These are phyloP conservation scores for Elachura formosa DNA, from an alignment of 2,113 vertebrate species.

Conservation along the genomic window DNA sequence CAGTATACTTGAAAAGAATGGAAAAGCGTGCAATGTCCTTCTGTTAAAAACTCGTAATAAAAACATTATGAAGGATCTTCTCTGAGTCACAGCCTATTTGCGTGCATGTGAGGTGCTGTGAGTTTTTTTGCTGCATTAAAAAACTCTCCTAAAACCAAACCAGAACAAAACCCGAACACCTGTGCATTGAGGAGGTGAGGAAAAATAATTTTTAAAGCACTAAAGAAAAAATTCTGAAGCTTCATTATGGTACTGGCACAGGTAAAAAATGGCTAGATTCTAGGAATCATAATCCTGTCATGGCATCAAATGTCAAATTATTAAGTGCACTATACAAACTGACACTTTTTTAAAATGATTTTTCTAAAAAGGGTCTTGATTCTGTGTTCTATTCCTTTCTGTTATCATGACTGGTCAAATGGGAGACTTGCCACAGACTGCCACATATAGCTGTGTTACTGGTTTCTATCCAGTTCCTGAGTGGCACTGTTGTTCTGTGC, in stretches of 20 bases:
- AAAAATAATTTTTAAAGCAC: background rate
- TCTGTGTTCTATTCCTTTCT: background rate
- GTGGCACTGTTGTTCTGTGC: background rate
- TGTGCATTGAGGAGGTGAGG: background rate
- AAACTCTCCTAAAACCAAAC: background rate
- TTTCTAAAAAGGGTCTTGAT: background rate
- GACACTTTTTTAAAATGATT: fast-evolving
- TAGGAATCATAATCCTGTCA: background rate
- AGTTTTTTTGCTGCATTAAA: background rate
- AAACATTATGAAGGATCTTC: background rate
- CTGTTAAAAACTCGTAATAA: background rate
- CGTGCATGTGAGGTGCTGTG: background rate
- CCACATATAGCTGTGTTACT: background rate
- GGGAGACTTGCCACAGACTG: background rate
- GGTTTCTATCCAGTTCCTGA: background rate
- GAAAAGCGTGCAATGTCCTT: background rate
- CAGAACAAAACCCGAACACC: background rate
- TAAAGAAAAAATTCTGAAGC: background rate
- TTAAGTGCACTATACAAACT: background rate
- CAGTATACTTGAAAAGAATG: background rate
- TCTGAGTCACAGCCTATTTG: background rate
- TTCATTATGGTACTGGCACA: background rate
- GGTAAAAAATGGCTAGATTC: background rate
- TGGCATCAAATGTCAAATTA: background rate
- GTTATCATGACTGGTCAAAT: background rate